Evolutionary conservation across 2,113 vertebrate species (phyloP).

Genomic region (Burhinus oedicnemus): DNA sequence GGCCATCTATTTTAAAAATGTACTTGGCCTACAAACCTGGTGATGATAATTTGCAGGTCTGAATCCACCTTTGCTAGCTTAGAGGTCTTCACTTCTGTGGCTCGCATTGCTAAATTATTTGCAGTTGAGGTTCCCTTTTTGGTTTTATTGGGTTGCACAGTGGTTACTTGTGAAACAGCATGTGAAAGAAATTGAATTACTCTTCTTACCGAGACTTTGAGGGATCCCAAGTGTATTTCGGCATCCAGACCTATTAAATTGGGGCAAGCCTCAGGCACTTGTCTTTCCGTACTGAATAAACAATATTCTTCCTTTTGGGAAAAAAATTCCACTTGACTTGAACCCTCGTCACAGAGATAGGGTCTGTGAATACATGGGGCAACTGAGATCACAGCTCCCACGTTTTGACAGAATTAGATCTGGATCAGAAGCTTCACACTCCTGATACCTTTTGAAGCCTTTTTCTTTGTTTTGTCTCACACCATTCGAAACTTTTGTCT

Average conservation of each 20-base stretch:
- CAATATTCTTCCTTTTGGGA: not conserved
- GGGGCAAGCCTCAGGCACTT: not conserved
- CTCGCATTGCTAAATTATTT: not conserved
- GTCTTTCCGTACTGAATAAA: not conserved
- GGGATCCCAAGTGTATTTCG: not conserved
- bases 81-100: not conserved
- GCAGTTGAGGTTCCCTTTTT: not conserved
- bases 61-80: not conserved
- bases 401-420: not conserved
- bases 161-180: not conserved
- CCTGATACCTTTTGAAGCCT: fast-evolving
- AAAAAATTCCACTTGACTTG: not conserved
- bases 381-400: not conserved
- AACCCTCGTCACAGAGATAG: not conserved
- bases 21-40: not conserved
- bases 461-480: not conserved
- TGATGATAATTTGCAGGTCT: not conserved
- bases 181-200: not conserved
- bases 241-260: not conserved
- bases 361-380: fast-evolving
- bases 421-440: not conserved
- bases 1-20: not conserved
- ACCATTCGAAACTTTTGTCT: not conserved
- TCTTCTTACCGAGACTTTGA: not conserved
- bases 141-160: not conserved